Percentiles rank a stretch among this genome's conserved stretches.
phyloP scores from a whole-genome alignment of 2,797 vertebrate genomes.

The Galago senegalensis region DNA sequence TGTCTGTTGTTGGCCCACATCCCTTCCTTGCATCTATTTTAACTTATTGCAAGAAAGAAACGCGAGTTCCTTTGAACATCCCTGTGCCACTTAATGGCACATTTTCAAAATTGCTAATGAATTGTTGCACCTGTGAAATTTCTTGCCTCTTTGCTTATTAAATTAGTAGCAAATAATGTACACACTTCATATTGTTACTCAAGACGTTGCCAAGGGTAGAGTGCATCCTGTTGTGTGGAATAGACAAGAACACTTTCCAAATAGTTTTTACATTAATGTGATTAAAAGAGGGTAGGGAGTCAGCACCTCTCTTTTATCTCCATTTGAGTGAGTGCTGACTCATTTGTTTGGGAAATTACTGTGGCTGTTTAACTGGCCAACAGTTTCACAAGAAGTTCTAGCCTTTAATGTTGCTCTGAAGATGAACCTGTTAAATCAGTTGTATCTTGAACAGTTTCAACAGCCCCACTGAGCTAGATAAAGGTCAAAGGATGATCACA shows the following conservation, averaged over 20 bases:
- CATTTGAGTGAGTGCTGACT: slow-evolving; percentile 29
- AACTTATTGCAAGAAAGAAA: neutral
- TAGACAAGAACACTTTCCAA: slow-evolving; percentile 25
- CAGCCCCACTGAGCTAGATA: neutral
- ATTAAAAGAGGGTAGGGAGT: neutral
- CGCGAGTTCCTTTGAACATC: neutral
- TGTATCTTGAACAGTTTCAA: slow-evolving; percentile 9
- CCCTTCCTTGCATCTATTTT: neutral
- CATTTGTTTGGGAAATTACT: slow-evolving; percentile 14
- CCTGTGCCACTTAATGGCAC: neutral
- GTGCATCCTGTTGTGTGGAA: neutral
- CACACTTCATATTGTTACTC: neutral
- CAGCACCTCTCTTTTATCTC: neutral
- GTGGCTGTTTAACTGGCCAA: neutral
- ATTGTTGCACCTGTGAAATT: slow-evolving; percentile 15
- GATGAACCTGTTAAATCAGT: slow-evolving; percentile 29
- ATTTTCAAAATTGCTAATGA: slow-evolving; percentile 48
- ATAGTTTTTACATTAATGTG: neutral
- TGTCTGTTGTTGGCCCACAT: neutral
- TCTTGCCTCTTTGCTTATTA: slow-evolving; percentile 36
- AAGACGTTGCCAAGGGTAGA: slow-evolving; percentile 39
- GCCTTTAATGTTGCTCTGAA: slow-evolving; percentile 13
- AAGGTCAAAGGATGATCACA: neutral
- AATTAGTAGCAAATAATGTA: neutral
- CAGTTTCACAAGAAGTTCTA: neutral